Conservation (phyloP, 2,113 vertebrate genomes). For the Calonectris borealis region DNA sequence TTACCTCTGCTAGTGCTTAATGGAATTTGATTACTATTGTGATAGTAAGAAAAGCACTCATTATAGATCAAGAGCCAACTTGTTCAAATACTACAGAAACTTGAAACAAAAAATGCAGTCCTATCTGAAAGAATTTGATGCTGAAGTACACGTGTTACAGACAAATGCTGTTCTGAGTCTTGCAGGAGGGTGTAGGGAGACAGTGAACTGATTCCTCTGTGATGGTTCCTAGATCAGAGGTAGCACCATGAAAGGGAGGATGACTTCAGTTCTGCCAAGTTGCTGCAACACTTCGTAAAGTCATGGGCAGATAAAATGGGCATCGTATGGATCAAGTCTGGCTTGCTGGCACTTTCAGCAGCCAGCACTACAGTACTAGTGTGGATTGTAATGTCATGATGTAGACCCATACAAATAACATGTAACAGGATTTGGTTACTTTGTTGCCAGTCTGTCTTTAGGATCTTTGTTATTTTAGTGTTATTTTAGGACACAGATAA, state of each 20-base stretch:
- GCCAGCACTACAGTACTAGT: rapidly evolving
- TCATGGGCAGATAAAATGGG: not conserved
- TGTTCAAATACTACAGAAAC: not conserved
- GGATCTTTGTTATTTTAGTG: not conserved
- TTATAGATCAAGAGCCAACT: not conserved
- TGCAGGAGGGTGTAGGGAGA: not conserved
- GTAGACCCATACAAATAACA: not conserved
- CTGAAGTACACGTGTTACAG: not conserved
- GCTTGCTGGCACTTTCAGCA: not conserved
- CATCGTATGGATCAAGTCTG: not conserved
- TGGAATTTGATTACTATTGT: not conserved
- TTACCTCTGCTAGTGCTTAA: not conserved
- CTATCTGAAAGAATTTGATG: not conserved
- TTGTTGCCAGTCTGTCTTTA: not conserved
- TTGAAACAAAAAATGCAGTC: not conserved
- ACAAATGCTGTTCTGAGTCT: not conserved
- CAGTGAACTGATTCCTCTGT: not conserved
- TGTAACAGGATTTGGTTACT: not conserved
- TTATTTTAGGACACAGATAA: not conserved
- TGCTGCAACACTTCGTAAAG: not conserved
- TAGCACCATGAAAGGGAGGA: not conserved
- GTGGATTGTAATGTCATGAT: not conserved
- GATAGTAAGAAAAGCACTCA: not conserved
- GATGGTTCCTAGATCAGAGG: not conserved
- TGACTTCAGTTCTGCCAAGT: not conserved